Evolutionary conservation across 2,888 invertebrate species (phyloP).

Genomic region (Chalcosyrphus nemorum): DNA sequence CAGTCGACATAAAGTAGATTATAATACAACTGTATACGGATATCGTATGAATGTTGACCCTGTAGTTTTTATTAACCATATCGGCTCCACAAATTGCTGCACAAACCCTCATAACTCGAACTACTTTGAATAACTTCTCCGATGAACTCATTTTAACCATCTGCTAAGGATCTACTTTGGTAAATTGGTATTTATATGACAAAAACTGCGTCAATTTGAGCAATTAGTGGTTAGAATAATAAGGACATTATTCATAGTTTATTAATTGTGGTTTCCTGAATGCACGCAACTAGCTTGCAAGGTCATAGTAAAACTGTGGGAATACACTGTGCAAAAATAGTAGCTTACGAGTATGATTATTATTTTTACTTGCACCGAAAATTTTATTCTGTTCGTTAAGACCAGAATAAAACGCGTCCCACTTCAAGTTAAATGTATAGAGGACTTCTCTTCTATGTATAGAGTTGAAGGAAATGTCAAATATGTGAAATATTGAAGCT

Average conservation of each 20-base stretch:
- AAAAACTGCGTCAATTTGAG: not conserved
- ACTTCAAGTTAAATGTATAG: too few species aligned
- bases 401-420: too few species aligned
- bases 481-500: too few species aligned
- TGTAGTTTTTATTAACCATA: too few species aligned
- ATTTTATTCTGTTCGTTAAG: too few species aligned
- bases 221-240: not conserved
- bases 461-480: too few species aligned
- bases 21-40: slow-evolving; percentile 32
- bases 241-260: not conserved
- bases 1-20: slow-evolving; percentile 46
- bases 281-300: not conserved
- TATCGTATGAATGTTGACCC: too few species aligned
- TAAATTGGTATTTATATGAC: not conserved
- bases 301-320: not conserved
- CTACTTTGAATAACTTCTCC: not conserved
- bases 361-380: too few species aligned
- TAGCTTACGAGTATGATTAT: too few species aligned
- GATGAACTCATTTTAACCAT: not conserved
- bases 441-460: too few species aligned
- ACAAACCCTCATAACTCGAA: not conserved
- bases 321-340: not conserved
- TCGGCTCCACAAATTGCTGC: too few species aligned
- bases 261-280: not conserved
- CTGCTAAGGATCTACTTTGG: too few species aligned